Base-by-base conservation (phyloP, 2,113 vertebrate species). In the Cinclus cinclus region DNA sequence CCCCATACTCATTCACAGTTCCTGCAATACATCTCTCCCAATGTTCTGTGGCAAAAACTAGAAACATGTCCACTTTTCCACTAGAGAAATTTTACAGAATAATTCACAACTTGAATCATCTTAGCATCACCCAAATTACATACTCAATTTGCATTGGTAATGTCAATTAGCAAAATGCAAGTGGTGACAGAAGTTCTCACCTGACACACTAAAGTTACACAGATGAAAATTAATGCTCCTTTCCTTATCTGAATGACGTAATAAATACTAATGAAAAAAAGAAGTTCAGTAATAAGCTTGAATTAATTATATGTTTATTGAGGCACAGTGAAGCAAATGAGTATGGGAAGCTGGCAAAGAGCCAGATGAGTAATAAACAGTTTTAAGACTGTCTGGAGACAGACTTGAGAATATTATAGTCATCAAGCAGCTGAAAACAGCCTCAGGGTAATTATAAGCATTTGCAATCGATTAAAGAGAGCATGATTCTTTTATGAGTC, bases 281-380 rank as follows among this genome's bases (percentile, higher is more conserved):
- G 95, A 97, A 95, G 35, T 91, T 96, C 65, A 91, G 62, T 95
- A 94, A 97, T 92, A 92, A 95, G 39, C 68, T 53, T 97, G 87
- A 94, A 97, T 97, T 97, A 97, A 98, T 98, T 95, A 92, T 85
- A 95, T 89, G 91, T 81, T 97, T 98, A 96, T 75, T 83, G 86
- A 96, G 70, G 74, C 67, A 94, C 68, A 82, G 31, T 73, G 75
- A 96, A 97, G 69, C 85, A 96, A 97, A 97, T 94, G 90, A 96
- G 74, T 68, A 91, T 1, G 37, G 87, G 93, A 97, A 96, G 49
- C 18, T 98, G 97, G 97, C 95, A 96, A 94, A 89, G 37, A 86
- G 84, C 96, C 98, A 98, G 95, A 96, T 95, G 96, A 94, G 78
- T 95, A 96, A 97, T 97, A 97, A 98, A 97, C 73, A 93, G 65